phyloP scores from a whole-genome alignment of 2,888 invertebrate genomes.

The Drosophila acutilabella region DNA sequence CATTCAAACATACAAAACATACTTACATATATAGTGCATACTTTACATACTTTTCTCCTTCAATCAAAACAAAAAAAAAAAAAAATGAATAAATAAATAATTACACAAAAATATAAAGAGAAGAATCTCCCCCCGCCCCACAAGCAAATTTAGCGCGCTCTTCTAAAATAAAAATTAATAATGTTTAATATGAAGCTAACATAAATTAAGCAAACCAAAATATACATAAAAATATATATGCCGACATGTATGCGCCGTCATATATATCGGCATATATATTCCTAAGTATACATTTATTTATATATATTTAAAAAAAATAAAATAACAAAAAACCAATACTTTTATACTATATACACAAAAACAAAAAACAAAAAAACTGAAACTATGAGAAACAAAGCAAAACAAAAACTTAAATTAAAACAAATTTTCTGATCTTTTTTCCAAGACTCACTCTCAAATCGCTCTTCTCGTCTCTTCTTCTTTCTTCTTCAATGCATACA shows the following conservation, averaged over 20 bases:
- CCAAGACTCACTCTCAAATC: slow-evolving; percentile 44
- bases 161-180: slow-evolving; percentile 53
- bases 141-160: slow-evolving; percentile 62
- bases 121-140: neutral
- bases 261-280: slow-evolving; percentile 22
- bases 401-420: slow-evolving; percentile 12
- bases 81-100: neutral
- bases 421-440: slow-evolving; percentile 44
- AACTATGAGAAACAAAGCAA: slow-evolving; percentile 8
- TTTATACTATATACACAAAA: slow-evolving; percentile 73
- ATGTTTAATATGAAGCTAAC: slow-evolving; percentile 55
- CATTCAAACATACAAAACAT: slow-evolving; percentile 20
- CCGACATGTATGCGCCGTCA: slow-evolving; percentile 5
- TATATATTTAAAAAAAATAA: slow-evolving; percentile 13
- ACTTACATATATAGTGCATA: slow-evolving; percentile 29
- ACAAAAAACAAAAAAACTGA: slow-evolving; percentile 35
- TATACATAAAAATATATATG: slow-evolving; percentile 20
- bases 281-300: slow-evolving; percentile 26
- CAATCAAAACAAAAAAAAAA: slow-evolving; percentile 2
- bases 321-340: slow-evolving; percentile 58
- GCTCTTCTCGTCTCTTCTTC: slow-evolving; percentile 43
- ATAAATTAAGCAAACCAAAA: slow-evolving; percentile 64
- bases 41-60: slow-evolving; percentile 42
- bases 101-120: neutral
- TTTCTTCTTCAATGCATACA: slow-evolving; percentile 28